Conservation (phyloP, 2,797 vertebrate genomes). For the Gymnothorax reevesii region DNA sequence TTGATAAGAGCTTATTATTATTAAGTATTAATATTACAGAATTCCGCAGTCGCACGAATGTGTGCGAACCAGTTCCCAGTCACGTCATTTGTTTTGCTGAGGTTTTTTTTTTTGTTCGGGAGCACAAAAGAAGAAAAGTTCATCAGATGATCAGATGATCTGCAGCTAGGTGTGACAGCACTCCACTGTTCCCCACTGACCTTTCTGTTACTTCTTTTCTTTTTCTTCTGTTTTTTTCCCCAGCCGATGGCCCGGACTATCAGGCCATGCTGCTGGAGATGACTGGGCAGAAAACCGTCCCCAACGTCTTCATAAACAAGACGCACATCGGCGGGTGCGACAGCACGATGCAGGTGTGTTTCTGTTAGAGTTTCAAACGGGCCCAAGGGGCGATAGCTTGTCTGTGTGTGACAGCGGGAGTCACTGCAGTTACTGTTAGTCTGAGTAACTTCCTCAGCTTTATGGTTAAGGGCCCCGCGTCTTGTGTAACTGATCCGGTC, state of each 20-base stretch:
- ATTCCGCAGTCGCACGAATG: neutral
- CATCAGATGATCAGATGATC: neutral
- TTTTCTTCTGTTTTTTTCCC: neutral
- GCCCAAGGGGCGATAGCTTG: neutral
- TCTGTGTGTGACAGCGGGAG: neutral
- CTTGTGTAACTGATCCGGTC: neutral
- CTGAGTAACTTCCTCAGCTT: neutral
- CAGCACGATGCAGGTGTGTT: constrained; percentile 82
- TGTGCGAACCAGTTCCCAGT: neutral
- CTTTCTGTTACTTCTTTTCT: neutral
- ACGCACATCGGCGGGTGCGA: constrained; percentile 91
- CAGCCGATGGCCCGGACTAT: constrained; percentile 81
- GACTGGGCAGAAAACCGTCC: constrained; percentile 91
- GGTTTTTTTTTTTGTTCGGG: neutral
- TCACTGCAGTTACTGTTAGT: neutral
- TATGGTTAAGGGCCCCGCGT: neutral
- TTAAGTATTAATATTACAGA: neutral
- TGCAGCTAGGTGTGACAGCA: neutral
- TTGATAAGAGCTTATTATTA: neutral
- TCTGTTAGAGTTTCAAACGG: neutral
- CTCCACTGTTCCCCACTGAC: neutral
- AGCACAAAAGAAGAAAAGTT: neutral
- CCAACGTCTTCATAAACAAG: constrained; percentile 94
- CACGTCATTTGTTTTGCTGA: neutral
- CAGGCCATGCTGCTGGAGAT: constrained; percentile 85